phyloP scores from a whole-genome alignment of 2,113 vertebrate species.

The Oreochromis aureus region DNA sequence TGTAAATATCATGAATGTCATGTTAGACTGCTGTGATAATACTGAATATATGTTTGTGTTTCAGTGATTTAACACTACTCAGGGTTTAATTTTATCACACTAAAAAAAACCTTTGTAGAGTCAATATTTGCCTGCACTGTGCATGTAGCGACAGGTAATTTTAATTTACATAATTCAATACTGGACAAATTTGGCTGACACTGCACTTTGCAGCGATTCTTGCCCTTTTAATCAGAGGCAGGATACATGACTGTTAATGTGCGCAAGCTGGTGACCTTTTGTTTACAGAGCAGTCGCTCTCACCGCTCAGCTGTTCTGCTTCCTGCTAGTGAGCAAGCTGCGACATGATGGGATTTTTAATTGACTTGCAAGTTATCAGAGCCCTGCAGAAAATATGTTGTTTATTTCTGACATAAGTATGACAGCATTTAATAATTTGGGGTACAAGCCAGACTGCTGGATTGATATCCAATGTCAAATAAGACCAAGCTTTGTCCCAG shows the following conservation, averaged over 20 bases:
- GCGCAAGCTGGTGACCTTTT: slow-evolving; percentile 45
- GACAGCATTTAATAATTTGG: neutral
- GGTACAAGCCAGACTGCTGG: neutral
- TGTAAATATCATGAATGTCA: neutral
- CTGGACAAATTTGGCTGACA: slow-evolving; percentile 28
- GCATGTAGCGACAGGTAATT: slow-evolving; percentile 23
- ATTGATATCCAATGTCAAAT: neutral
- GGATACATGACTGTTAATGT: slow-evolving; percentile 22
- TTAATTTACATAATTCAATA: slow-evolving; percentile 24
- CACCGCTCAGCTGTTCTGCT: neutral
- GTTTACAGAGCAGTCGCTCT: slow-evolving; percentile 16
- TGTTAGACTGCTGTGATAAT: neutral
- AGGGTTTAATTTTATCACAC: neutral
- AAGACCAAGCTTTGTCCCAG: neutral
- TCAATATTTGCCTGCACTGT: neutral
- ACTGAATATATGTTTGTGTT: neutral
- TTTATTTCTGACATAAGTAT: slow-evolving; percentile 17
- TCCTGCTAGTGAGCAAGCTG: slow-evolving; percentile 12
- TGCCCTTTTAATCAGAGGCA: slow-evolving; percentile 48
- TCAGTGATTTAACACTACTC: neutral
- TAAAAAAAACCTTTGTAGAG: neutral
- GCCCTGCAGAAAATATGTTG: slow-evolving; percentile 10
- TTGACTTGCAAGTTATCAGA: slow-evolving; percentile 38
- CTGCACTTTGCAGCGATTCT: neutral
- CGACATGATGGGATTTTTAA: slow-evolving; percentile 31